Evolutionary conservation across 2,888 invertebrate genomes (phyloP), one percentile per base, ranked within the genome.

Genomic region (Epirrita christyi): DNA sequence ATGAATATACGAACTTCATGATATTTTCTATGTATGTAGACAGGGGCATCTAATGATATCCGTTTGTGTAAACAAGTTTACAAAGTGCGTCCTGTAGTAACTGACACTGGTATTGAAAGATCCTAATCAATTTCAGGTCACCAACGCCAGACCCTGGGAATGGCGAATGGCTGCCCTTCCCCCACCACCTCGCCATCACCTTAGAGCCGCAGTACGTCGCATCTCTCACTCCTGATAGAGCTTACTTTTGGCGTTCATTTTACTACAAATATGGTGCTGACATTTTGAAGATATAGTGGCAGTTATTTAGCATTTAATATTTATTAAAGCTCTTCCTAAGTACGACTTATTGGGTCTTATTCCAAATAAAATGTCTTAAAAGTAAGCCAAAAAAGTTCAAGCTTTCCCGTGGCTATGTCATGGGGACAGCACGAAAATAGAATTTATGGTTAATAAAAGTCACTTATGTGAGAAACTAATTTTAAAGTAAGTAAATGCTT

Each of bases 161-260:
- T 36, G 91, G 91, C 0, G 85, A 84, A 63, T 92, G 91, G 91
- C 63, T 88, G 0, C 86, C 89, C 0, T 77, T 81, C 36, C 89
- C 90, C 0, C 75, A 90, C 41, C 80, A 86, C 29, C 63, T 92
- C 27, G 88, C 86, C 0, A 86, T 92, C 1, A 74, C 79, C 0
- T 54, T 90, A 32, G 88, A 89, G 56, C 91, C 91, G 0, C 83
- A 87, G 44, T 92, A 90, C 63, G 89, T 92, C 0, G 79, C 81
- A 0, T 80, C 88, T 0, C 69, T 91, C 4, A 92, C 91, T 0
- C 86, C 86, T 0, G 90, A 92, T n/a, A 68, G 91, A 9, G 85
- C 91, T 0, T 74, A 81, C 60, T 92, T 88, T 62, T 92, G 91
- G 90, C 82, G 86, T 41, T 71, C 80, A 5, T 69, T 88, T 11